phyloP scores from a whole-genome alignment of 2,888 invertebrate species.

The Flexamia atlantica region DNA sequence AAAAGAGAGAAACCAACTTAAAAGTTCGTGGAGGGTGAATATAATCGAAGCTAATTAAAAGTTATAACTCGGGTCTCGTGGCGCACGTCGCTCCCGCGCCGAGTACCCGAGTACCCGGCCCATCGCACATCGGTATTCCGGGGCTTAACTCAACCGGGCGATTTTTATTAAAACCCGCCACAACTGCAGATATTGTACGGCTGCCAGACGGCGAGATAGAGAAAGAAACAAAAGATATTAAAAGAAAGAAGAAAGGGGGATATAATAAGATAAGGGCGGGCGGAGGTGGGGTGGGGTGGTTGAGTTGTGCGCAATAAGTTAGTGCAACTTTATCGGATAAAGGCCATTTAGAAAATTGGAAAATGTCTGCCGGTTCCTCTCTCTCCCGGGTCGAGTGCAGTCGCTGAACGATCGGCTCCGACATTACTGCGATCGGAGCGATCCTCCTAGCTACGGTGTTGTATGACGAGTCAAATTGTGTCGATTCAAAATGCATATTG shows the following conservation, averaged over 20 bases:
- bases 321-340: constrained; percentile 65
- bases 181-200: constrained; percentile 54
- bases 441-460: too few relatives aligned
- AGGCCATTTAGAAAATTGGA: constrained; percentile 66
- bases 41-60: not conserved
- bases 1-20: too few relatives aligned
- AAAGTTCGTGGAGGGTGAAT: not conserved
- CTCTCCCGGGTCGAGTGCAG: constrained; percentile 52
- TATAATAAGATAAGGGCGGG: constrained; percentile 64
- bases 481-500: too few relatives aligned
- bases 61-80: not conserved
- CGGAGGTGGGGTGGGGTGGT: constrained; percentile 34
- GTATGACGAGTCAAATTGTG: too few relatives aligned
- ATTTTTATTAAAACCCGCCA: constrained; percentile 61
- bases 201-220: constrained; percentile 50
- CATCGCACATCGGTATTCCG: constrained; percentile 53
- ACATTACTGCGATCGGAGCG: constrained; percentile 51
- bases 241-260: constrained; percentile 64
- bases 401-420: constrained; percentile 60
- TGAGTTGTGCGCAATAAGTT: constrained; percentile 64
- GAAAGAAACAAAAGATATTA: constrained; percentile 64
- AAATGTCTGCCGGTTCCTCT: constrained; percentile 62
- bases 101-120: not conserved
- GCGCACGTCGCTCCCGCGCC: not conserved
- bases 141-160: constrained; percentile 34